Percentiles rank a stretch among this genome's conserved stretches.
These are phyloP conservation scores for Rafetus swinhoei DNA, from an alignment of 2,113 vertebrate species.

Conservation along the genomic window DNA sequence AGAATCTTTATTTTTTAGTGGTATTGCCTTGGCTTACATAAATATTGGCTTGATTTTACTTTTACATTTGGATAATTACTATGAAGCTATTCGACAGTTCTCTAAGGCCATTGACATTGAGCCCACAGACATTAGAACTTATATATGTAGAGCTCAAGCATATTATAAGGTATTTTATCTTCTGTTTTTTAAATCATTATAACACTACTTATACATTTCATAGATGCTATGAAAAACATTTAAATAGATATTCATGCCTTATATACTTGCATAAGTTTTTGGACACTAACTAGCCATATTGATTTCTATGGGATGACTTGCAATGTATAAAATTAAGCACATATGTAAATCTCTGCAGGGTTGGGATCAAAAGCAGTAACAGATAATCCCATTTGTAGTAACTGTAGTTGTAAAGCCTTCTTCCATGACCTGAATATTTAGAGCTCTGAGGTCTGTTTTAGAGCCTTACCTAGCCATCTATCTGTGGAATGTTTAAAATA, in stretches of 20 bases:
- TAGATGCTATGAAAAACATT: not conserved
- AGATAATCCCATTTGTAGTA: not conserved
- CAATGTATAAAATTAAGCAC: not conserved
- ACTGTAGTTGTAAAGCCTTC: not conserved
- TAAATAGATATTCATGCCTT: not conserved
- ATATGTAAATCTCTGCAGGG: not conserved
- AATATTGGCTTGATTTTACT: conserved; percentile 82
- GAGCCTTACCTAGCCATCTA: not conserved
- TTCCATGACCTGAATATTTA: not conserved
- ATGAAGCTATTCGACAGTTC: conserved; percentile 79
- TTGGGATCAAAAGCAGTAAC: not conserved
- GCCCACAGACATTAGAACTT: conserved; percentile 74
- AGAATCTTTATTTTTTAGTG: conserved; percentile 58
- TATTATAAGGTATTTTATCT: conserved; percentile 76
- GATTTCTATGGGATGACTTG: not conserved
- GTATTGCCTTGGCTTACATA: conserved; percentile 72
- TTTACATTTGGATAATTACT: conserved; percentile 71
- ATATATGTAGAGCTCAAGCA: conserved; percentile 78
- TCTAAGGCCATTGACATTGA: conserved; percentile 77
- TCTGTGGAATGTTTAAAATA: not conserved
- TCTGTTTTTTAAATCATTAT: not conserved
- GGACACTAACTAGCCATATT: not conserved
- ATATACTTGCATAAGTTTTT: not conserved
- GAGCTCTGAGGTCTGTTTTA: not conserved
- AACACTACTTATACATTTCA: not conserved